Conservation (phyloP, 2,113 vertebrate genomes). For the Ailurus styani region DNA sequence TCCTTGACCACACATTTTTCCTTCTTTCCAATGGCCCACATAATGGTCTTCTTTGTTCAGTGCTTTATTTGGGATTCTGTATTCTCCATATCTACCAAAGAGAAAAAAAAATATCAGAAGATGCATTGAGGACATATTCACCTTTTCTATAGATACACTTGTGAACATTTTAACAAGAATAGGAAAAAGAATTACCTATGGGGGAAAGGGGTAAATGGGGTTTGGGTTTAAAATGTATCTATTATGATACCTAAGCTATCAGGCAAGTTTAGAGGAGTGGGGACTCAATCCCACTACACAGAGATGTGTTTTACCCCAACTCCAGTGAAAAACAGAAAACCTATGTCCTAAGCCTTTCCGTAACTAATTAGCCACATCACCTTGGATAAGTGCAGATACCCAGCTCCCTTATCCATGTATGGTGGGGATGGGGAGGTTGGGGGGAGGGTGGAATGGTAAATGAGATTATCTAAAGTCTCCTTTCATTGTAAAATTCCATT, state of each 20-base stretch:
- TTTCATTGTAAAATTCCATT: constrained; percentile 22
- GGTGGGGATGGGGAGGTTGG: accelerated
- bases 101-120: constrained; percentile 27
- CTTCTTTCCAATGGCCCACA: constrained; percentile 95
- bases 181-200: background rate
- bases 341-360: background rate
- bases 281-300: background rate
- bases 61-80: constrained; percentile 88
- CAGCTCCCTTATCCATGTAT: background rate
- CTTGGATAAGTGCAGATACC: background rate
- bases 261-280: background rate
- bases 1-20: constrained; percentile 95
- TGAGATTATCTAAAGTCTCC: background rate
- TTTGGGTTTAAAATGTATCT: background rate
- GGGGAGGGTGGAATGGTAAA: accelerated
- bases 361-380: background rate
- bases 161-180: background rate
- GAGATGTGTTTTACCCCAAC: background rate
- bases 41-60: constrained; percentile 92
- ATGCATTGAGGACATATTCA: background rate
- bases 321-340: background rate
- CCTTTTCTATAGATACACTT: background rate
- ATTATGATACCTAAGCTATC: background rate
- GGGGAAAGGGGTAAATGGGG: background rate
- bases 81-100: constrained; percentile 90